Evolutionary conservation across 2,113 vertebrate genomes (phyloP).

Genomic region (Archilochus colubris): DNA sequence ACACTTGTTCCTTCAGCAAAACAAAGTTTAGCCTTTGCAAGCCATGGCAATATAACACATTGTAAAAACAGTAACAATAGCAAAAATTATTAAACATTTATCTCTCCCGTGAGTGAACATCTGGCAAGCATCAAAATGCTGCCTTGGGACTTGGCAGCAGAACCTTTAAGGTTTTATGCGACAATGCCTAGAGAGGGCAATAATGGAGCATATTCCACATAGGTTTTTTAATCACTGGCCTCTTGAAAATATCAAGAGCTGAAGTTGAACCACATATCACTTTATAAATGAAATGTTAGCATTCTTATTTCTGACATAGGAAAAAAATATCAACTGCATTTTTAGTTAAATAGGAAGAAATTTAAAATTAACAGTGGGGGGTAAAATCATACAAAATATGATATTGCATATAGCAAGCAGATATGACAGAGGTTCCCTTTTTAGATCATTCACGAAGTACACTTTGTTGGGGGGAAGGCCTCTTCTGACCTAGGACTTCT

Average conservation of each 20-base stretch:
- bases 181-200: slow-evolving; percentile 69
- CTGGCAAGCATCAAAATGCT: slow-evolving; percentile 78
- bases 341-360: slow-evolving; percentile 35
- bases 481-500: background rate
- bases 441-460: background rate
- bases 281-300: slow-evolving; percentile 56
- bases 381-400: background rate
- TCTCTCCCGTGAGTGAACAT: slow-evolving; percentile 83
- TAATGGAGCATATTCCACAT: slow-evolving; percentile 55
- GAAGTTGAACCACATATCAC: slow-evolving; percentile 39
- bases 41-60: slow-evolving; percentile 62
- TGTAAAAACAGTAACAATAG: slow-evolving; percentile 86
- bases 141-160: slow-evolving; percentile 75
- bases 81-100: slow-evolving; percentile 88
- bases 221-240: slow-evolving; percentile 66
- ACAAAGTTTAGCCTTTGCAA: slow-evolving; percentile 25
- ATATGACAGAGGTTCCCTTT: background rate
- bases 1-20: slow-evolving; percentile 36
- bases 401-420: background rate
- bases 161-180: slow-evolving; percentile 80
- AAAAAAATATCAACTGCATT: slow-evolving; percentile 7
- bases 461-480: background rate
- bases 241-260: slow-evolving; percentile 70
- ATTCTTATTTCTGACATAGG: background rate
- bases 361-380: background rate